phyloP scores from a whole-genome alignment of 1,140 invertebrate genomes.

The Dolichoris vasculosae region DNA sequence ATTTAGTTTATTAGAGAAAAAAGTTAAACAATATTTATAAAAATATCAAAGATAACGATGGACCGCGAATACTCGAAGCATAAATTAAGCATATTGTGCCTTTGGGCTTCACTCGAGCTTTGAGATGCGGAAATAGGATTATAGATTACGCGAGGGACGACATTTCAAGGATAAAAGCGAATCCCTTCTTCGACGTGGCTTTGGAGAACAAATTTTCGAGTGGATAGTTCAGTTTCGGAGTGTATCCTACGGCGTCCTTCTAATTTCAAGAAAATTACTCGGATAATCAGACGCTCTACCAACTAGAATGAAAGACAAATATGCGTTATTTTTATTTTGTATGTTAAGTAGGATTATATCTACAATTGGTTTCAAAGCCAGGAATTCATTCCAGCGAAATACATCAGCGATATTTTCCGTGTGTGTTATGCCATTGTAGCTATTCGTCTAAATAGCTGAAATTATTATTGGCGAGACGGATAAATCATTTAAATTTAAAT shows the following conservation, averaged over 20 bases:
- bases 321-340: background rate
- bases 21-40: too few relatives aligned
- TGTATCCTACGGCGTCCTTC: background rate
- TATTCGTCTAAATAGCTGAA: too few relatives aligned
- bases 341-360: background rate
- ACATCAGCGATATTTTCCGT: too few relatives aligned
- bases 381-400: too few relatives aligned
- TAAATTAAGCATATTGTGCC: background rate
- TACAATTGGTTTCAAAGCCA: too few relatives aligned
- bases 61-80: background rate
- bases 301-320: background rate
- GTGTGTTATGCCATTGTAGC: too few relatives aligned
- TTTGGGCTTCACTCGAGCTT: background rate
- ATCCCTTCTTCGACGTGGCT: background rate
- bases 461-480: too few relatives aligned
- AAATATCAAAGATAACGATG: too few relatives aligned
- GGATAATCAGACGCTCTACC: background rate
- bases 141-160: conserved; percentile 14
- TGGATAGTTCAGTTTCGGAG: background rate
- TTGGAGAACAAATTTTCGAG: background rate
- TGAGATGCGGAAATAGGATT: conserved; percentile 28
- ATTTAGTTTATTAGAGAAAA: too few relatives aligned
- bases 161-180: conserved; percentile 7
- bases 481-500: too few relatives aligned
- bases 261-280: background rate